Evolutionary conservation across 2,797 vertebrate genomes (phyloP), one percentile per base, ranked within the genome.

Genomic region (Paratrypauchen microcephalus): DNA sequence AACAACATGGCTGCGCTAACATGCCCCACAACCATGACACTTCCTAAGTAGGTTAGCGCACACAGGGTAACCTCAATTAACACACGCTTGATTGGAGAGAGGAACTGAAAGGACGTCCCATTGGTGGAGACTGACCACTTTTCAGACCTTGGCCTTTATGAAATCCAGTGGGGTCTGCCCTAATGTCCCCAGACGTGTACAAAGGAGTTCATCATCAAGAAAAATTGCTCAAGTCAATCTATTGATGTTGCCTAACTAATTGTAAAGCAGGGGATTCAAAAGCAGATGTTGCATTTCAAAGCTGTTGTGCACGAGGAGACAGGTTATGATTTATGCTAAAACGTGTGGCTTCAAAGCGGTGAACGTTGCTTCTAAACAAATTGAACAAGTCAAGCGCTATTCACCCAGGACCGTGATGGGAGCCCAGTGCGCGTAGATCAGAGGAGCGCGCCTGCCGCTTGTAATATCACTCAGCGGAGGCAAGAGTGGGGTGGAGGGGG

Each of bases 271-370:
- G 88, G 90, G 92, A 93, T 92, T 92, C 88, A 89, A 90, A 93
- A 93, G 90, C 93, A 94, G 94, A 94, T 94, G 94, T 92, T 94
- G 92, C 90, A 93, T 94, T 95, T 94, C 93, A 93, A 95, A 95
- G 94, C 92, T 85, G 87, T 91, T 82, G 91, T 89, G 90, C 87
- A 89, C 88, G 86, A 90, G 91, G 88, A 94, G 93, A 93, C 92
- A 93, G 92, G 92, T 93, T 94, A 95, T 95, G 93, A 94, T 95
- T 94, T 95, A 96, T 96, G 94, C 94, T 94, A 94, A 95, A 92
- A 93, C 90, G 93, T 86, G 87, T 91, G 92, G 92, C 94, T 94
- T 96, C 95, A 95, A 96, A 96, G 95, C 89, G 19, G 82, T 71
- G 83, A 93, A 91, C 89, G 93, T 85, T 84, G 88, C 91, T 92